A percentile compares a stretch with the other conserved stretches of the same genome.
These are phyloP conservation scores for Coturnix japonica DNA, from an alignment of 2,113 vertebrate species.

Conservation along the genomic window DNA sequence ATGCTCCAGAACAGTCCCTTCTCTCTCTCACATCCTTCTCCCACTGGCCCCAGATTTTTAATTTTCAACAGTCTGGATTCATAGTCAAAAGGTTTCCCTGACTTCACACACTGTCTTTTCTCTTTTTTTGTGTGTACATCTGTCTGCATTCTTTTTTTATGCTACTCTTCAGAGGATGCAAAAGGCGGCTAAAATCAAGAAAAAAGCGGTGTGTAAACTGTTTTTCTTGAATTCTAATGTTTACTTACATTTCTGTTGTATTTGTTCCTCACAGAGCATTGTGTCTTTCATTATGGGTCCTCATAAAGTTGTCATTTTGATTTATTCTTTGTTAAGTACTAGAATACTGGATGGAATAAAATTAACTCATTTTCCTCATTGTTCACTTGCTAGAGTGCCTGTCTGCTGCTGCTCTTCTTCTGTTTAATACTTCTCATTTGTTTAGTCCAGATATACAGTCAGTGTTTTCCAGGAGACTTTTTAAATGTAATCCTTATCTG, in stretches of 20 bases:
- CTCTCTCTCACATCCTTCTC: not conserved
- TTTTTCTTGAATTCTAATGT: conserved; percentile 63
- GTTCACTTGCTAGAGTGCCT: not conserved
- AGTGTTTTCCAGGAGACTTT: not conserved
- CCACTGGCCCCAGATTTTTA: not conserved
- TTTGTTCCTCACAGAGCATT: conserved; percentile 27
- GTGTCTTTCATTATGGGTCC: not conserved
- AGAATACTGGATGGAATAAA: conserved; percentile 3
- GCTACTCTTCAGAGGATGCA: conserved; percentile 95
- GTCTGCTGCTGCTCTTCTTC: not conserved
- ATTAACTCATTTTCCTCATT: not conserved
- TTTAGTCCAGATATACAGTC: not conserved
- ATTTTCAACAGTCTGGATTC: not conserved
- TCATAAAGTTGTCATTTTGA: not conserved
- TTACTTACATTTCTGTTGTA: conserved; percentile 22
- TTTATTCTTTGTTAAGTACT: not conserved
- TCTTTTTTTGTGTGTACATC: conserved; percentile 58
- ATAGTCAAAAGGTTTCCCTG: not conserved
- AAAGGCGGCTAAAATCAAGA: conserved; percentile 99
- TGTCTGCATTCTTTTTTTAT: conserved; percentile 82
- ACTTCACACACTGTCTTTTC: conserved; percentile 34
- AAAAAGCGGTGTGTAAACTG: conserved; percentile 97
- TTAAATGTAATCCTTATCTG: not conserved
- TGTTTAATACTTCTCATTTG: not conserved
- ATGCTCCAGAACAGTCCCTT: not conserved